Evolutionary conservation across 2,888 invertebrate species (phyloP).

Genomic region (Carterocephalus palaemon): DNA sequence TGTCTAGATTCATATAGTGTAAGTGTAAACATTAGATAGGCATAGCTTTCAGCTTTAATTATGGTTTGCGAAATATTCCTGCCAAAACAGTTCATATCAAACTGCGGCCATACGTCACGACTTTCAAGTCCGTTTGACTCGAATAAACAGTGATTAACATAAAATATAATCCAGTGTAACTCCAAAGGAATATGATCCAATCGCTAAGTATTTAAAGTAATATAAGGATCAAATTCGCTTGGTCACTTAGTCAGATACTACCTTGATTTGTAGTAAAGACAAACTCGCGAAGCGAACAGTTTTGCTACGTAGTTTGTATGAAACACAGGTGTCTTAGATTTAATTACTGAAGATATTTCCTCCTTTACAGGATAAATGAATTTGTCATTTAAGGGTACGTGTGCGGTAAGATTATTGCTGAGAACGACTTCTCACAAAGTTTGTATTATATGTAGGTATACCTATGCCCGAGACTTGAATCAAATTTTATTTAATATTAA

Average conservation of each 20-base stretch:
- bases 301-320: conserved; percentile 4
- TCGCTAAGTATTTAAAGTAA: neutral
- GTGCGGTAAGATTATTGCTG: neutral
- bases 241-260: no score
- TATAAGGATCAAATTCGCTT: neutral
- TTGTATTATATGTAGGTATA: no score
- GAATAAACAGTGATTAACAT: neutral
- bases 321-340: conserved; percentile 17
- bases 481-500: no score
- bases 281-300: conserved; percentile 1
- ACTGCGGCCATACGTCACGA: conserved; percentile 10
- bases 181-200: no score
- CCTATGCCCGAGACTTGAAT: no score
- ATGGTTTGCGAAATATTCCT: conserved; percentile 19
- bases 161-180: no score
- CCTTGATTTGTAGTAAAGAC: no score
- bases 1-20: no score
- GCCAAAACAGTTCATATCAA: conserved; percentile 10
- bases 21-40: no score
- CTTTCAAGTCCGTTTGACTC: conserved; percentile 14
- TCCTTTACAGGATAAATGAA: conserved; percentile 7
- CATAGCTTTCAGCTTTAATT: no score
- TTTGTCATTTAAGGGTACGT: neutral
- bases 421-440: no score
- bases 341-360: conserved; percentile 13